Evolutionary conservation across 2,888 invertebrate species (phyloP).

Genomic region (Phoenoteleia sp.): DNA sequence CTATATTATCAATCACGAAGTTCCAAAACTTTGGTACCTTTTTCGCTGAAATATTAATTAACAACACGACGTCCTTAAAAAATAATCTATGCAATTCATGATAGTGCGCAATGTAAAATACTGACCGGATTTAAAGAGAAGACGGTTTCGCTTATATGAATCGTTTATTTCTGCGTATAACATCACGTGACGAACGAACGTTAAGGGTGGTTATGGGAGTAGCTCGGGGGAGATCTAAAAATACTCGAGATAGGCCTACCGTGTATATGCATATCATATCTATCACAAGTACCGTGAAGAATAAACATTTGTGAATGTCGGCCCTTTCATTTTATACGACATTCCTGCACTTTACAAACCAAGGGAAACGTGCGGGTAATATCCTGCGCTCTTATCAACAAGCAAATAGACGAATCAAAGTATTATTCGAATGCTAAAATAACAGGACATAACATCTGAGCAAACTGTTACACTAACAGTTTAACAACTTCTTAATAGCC

Average conservation of each 20-base stretch:
- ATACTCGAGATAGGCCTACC: conserved; percentile 64
- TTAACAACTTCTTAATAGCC: not conserved
- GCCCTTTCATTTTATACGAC: conserved; percentile 39
- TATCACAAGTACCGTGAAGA: conserved; percentile 57
- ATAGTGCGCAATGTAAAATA: conserved; percentile 52
- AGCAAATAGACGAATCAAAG: conserved; percentile 39
- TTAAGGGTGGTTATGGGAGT: conserved; percentile 69
- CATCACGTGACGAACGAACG: conserved; percentile 66
- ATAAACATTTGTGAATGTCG: conserved; percentile 65
- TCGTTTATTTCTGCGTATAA: conserved; percentile 64
- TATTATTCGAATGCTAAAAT: conserved; percentile 21
- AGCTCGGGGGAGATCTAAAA: conserved; percentile 61
- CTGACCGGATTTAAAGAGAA: conserved; percentile 58
- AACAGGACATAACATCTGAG: not conserved
- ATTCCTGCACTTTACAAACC: conserved; percentile 46
- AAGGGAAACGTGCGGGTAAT: conserved; percentile 16
- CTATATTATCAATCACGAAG: conserved; percentile 5
- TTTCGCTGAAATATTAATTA: conserved; percentile 36
- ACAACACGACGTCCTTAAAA: conserved; percentile 6
- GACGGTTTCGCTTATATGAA: conserved; percentile 48
- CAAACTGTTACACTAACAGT: not conserved
- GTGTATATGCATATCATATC: conserved; percentile 64
- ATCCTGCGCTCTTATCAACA: conserved; percentile 49
- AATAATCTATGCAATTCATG: conserved; percentile 55
- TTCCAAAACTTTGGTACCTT: conserved; percentile 5